Percentiles rank a stretch among this genome's conserved stretches.
phyloP scores from a whole-genome alignment of 1,140 invertebrate genomes.

The Heliothis subflexa region DNA sequence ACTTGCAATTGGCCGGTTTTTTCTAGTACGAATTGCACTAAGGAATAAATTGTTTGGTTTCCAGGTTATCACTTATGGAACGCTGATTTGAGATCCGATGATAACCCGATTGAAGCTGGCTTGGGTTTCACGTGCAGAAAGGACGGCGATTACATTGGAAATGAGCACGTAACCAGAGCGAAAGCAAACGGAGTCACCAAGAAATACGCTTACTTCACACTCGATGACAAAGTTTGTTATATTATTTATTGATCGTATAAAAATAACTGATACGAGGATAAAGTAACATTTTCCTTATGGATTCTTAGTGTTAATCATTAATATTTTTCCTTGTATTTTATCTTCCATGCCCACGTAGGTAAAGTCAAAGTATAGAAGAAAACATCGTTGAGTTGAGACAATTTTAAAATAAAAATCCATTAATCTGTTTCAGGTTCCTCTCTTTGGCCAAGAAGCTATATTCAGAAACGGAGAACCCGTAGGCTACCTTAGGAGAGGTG shows the following conservation, averaged over 20 bases:
- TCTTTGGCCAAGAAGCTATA: slow-evolving; percentile 95
- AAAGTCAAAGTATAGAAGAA: no score
- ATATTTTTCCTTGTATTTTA: no score
- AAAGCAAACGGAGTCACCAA: slow-evolving; percentile 90
- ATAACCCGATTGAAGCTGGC: slow-evolving; percentile 94
- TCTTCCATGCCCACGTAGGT: no score
- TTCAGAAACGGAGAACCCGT: slow-evolving; percentile 92
- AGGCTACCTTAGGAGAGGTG: slow-evolving; percentile 93
- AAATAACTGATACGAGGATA: neutral
- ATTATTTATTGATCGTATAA: neutral
- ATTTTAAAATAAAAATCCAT: neutral
- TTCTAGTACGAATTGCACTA: no score
- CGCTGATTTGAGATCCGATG: slow-evolving; percentile 92
- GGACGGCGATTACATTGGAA: slow-evolving; percentile 92
- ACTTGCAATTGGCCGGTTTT: neutral
- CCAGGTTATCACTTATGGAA: slow-evolving; percentile 95
- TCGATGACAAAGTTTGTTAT: slow-evolving; percentile 88
- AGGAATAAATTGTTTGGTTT: slow-evolving; percentile 44
- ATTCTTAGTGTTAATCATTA: no score
- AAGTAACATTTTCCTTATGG: neutral
- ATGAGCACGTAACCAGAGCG: slow-evolving; percentile 89
- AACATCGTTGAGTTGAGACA: no score
- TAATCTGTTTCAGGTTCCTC: slow-evolving; percentile 85
- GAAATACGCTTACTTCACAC: slow-evolving; percentile 91
- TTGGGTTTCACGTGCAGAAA: slow-evolving; percentile 92